A percentile compares a stretch with the other conserved stretches of the same genome.
These are phyloP conservation scores for Peromyscus californicus DNA, from an alignment of 2,113 vertebrate genomes.

Conservation along the genomic window DNA sequence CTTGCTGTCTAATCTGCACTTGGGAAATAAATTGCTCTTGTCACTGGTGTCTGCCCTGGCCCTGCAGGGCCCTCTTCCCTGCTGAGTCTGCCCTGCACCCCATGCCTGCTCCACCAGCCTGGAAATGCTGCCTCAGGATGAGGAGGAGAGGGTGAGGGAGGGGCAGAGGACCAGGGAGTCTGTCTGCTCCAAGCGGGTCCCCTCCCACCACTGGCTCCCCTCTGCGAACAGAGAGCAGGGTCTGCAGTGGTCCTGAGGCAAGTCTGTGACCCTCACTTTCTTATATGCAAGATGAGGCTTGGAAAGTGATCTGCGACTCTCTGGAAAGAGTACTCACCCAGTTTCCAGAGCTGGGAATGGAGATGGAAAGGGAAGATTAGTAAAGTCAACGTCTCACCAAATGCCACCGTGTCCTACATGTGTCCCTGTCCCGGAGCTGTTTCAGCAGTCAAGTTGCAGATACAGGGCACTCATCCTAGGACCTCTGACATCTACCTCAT, in stretches of 20 bases:
- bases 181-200: neutral
- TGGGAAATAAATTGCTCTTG: conserved; percentile 81
- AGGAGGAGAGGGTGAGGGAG: neutral
- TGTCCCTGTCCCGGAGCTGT: neutral
- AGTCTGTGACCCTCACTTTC: neutral
- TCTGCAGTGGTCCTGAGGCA: neutral
- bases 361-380: neutral
- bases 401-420: neutral
- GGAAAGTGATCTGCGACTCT: neutral
- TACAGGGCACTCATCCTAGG: neutral
- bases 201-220: neutral
- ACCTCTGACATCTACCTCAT: neutral
- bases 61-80: conserved; percentile 69
- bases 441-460: accelerated
- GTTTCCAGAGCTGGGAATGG: neutral
- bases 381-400: neutral
- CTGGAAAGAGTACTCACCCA: neutral
- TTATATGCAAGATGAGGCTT: conserved; percentile 38
- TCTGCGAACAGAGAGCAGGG: neutral
- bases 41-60: conserved; percentile 77
- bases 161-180: neutral
- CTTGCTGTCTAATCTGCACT: conserved; percentile 79
- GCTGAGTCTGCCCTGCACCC: conserved; percentile 64
- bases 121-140: neutral
- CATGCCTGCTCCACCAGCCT: conserved; percentile 29